Evolutionary conservation across 2,888 invertebrate species (phyloP), one percentile per base, ranked within the genome.

Genomic region (Nemapogon koenigi): DNA sequence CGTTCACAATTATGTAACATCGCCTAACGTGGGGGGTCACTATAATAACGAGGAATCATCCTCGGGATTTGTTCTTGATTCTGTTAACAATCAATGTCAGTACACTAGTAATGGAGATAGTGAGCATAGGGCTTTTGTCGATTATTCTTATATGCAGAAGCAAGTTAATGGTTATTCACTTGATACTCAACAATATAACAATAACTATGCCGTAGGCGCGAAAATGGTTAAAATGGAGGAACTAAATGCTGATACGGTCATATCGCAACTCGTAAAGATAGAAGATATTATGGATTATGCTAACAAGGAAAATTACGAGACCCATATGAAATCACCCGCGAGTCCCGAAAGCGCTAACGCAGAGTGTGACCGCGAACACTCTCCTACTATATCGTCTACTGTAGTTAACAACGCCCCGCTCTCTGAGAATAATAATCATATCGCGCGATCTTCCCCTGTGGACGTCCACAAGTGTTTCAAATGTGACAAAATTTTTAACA

Each of bases 401-500:
- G 71, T 72, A 37, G 33, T 33, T 7, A 50, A 60, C n/a, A 66
- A 61, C 49, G 69, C 71, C 27, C 78, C 79, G 7, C 65, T 79
- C 29, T 53, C 65, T 3, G 75, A 76, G 52, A 45, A 40, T 39
- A 59, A 72, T 37, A 79, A 76, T 48, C 66, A 69, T 43, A 48
- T 73, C 31, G 69, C 71, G 44, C 68, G 68, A 44, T 45, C 59
- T 4, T 50, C 54, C 28, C 51, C 67, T 8, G 53, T 53, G 10
- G 50, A 51, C 4, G 59, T 76, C 37, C 84, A 86, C 62, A 89
- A 88, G 66, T 94, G 93, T 66, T 82, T 85, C 55, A 87, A 89
- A 56, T 94, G 94, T 69, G 86, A 89, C 62, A 93, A 93, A 65
- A 71, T 86, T 28, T 94, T 94, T 71, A 90, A 90, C 62, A 90